These are phyloP conservation scores for Agapostemon virescens DNA, from an alignment of 2,888 invertebrate species.

Conservation along the genomic window DNA sequence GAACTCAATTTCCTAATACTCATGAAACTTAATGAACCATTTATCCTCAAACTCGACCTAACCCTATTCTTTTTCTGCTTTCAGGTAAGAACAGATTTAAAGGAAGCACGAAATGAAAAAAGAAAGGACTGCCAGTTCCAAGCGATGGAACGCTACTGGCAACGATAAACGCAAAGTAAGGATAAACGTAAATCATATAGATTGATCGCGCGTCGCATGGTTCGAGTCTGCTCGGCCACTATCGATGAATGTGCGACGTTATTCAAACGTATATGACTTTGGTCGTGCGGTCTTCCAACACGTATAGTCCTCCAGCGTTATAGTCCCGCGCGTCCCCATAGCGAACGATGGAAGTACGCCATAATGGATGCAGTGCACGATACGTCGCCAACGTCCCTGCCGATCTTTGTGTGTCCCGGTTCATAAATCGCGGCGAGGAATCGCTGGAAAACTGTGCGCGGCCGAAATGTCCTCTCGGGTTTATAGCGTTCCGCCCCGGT, in stretches of 20 bases:
- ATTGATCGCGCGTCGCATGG: constrained; percentile 40
- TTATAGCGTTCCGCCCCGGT: constrained; percentile 10
- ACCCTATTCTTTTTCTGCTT: constrained; percentile 10
- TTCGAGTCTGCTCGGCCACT: constrained; percentile 27
- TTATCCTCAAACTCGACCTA: neutral
- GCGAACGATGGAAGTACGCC: constrained; percentile 56
- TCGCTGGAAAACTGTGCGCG: constrained; percentile 59
- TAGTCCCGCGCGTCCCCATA: constrained; percentile 15
- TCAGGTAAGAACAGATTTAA: constrained; percentile 32
- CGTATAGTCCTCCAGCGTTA: neutral
- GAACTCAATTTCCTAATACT: too few species aligned
- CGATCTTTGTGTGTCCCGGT: constrained; percentile 63
- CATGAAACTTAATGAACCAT: too few species aligned
- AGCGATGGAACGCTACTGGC: constrained; percentile 6
- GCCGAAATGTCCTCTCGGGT: constrained; percentile 23
- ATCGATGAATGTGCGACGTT: constrained; percentile 56
- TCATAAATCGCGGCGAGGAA: constrained; percentile 69
- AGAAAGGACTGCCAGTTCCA: neutral
- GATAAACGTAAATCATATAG: constrained; percentile 56
- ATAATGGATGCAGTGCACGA: constrained; percentile 68
- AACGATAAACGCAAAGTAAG: constrained; percentile 51
- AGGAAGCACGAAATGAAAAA: neutral
- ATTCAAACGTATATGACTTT: constrained; percentile 59
- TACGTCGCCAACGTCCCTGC: constrained; percentile 60
- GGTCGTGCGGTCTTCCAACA: constrained; percentile 17